Evolutionary conservation across 1,140 invertebrate species (phyloP), one percentile per base, ranked within the genome.

Genomic region (Trissolcus basalis): DNA sequence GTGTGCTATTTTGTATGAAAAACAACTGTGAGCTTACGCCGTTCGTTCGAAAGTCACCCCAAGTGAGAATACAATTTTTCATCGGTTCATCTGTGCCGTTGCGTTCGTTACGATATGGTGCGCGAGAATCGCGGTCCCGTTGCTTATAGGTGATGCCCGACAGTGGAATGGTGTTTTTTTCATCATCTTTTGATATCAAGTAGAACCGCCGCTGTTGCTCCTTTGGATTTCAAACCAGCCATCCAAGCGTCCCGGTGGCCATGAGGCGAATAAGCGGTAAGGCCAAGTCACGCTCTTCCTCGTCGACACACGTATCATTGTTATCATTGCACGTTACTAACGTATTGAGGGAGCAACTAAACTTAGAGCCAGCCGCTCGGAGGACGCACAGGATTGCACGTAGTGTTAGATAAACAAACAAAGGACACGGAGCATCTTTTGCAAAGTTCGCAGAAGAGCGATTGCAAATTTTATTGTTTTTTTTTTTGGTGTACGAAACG

Each of bases 201-300:
- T 45, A 47, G 35, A 15, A 55, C 63, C 63, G 65, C 49, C 77
- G 54, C 56, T 74, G 49, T 71, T 41, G 53, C 16, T 49, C 15
- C 43, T 19, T 51, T 55, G 80, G 69, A 80, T 82, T 81, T 70
- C 13, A 58, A 72, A 50, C 45, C 16, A 8, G 73, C 67, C 72
- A 74, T 32, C 55, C 58, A 10, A 65, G 7, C 45, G 12, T 27
- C 19, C 47, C 47, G 49, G 59, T 53, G 61, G 51, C 80, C 83
- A 86, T 86, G 84, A 85, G 84, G 78, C 83, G 84, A 77, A 86
- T 86, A 68, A 86, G 83, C 76, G 84, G 84, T 86, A 83, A 86
- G 83, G 35, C 44, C 33, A 60, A 53, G 47, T 39, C 12, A 50
- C 33, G 41, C 44, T 19, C 12, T 48, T 54, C 13, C 50, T 33